Percentiles rank a stretch among this genome's conserved stretches.
phyloP scores from a whole-genome alignment of 2,797 vertebrate species.

The Coluber constrictor region DNA sequence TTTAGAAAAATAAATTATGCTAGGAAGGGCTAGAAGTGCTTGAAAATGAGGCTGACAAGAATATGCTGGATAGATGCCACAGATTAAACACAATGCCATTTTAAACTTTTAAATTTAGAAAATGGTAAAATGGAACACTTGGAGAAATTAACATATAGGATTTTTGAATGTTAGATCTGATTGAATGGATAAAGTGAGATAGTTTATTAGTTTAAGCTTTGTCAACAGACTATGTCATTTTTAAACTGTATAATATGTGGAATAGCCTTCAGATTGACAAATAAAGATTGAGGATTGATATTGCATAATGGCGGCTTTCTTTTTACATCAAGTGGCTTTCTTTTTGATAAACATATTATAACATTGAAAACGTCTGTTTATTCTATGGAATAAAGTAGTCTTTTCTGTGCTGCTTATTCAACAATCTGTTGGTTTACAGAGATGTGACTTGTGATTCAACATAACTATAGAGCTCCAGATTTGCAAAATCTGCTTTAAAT shows the following conservation, averaged over 20 bases:
- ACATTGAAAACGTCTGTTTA: background rate
- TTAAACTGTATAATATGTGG: background rate
- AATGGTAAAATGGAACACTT: background rate
- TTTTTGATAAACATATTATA: background rate
- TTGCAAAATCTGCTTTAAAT: constrained; percentile 6
- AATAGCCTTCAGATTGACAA: background rate
- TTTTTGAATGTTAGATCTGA: background rate
- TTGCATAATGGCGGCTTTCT: background rate
- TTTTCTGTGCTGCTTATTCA: background rate
- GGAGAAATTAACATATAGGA: background rate
- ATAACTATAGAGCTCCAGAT: background rate
- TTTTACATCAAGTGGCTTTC: background rate
- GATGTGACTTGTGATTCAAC: background rate
- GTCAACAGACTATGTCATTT: background rate
- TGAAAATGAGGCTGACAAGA: background rate
- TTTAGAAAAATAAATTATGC: background rate
- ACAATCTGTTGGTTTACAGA: background rate
- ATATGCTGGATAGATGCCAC: background rate
- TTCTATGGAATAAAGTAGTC: background rate
- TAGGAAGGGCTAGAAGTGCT: background rate
- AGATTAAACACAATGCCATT: background rate
- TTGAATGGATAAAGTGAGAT: background rate
- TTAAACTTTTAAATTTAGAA: background rate
- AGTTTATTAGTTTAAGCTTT: background rate
- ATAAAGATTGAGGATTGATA: background rate